Base-by-base conservation (phyloP, 2,113 vertebrate species). In the Pyxicephalus adspersus region DNA sequence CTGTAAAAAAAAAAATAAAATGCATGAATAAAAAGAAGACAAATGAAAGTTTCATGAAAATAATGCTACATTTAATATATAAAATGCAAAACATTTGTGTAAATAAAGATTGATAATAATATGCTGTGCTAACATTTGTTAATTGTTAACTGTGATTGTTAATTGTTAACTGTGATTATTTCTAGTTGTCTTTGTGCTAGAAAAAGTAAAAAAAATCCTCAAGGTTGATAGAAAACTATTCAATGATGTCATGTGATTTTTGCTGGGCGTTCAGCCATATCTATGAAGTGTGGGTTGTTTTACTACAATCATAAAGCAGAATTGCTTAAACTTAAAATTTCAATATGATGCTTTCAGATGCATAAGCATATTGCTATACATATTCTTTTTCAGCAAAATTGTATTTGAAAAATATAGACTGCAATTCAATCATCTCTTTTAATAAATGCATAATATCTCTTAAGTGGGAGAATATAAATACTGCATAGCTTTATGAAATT, bases 391-490 rank as follows among this genome's bases (percentile, higher is more conserved):
- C 20, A 57, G 70, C 11, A 57, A 57, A 72, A 28, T 57, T 19
- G 13, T 51, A 72, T 70, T 52, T 70, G 20, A 45, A 16, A 72
- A 45, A 51, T 45, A 25, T 2, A 20, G 52, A 31, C 26, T 57
- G 52, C 51, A 57, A 29, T 73, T 73, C 52, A 57, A 31, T 73
- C 52, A 73, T 73, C 19, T 22, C 13, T 28, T 57, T 28, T 57
- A 73, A 73, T 57, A 73, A 73, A 73, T 73, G 52, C 19, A 72
- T 72, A 72, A 73, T 58, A 57, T 34, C 52, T 73, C 52, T 57
- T 57, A 31, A 31, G 19, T 58, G 19, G 57, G 23, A 29, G 28
- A 73, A 31, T 73, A 73, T 73, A 57, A 58, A 73, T 73, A 72
- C 8, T 22, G 26, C 52, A 73, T 73, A 73, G 26, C 25, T 73